A percentile compares a stretch with the other conserved stretches of the same genome.
Evolutionary conservation across 2,797 vertebrate genomes (phyloP).

Genomic region (Alectoris magna): DNA sequence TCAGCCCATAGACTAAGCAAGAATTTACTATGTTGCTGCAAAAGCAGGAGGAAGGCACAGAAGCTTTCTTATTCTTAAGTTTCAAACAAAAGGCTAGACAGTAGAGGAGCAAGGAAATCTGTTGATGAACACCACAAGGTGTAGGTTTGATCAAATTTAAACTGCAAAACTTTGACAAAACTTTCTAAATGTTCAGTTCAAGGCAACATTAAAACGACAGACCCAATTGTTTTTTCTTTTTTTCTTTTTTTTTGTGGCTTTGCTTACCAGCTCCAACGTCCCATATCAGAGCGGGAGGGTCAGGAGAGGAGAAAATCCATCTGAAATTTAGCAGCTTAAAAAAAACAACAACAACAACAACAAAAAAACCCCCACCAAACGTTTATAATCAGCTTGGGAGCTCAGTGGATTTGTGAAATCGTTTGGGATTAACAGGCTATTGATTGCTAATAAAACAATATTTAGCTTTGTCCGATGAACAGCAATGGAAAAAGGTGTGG

Average conservation of each 20-base stretch:
- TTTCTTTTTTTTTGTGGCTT: constrained; percentile 67
- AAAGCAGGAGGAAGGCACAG: constrained; percentile 4
- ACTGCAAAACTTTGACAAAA: constrained; percentile 28
- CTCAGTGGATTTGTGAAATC: constrained; percentile 84
- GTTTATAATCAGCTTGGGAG: constrained; percentile 81
- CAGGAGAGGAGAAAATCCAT: constrained; percentile 63
- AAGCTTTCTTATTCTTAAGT: neutral
- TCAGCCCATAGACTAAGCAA: neutral
- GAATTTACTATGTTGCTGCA: neutral
- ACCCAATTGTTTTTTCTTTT: constrained; percentile 44
- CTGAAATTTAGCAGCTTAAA: constrained; percentile 76
- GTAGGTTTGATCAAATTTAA: constrained; percentile 3
- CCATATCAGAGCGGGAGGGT: constrained; percentile 33
- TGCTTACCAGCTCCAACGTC: constrained; percentile 67
- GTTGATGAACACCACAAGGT: neutral
- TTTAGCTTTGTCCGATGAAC: constrained; percentile 86
- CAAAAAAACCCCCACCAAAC: neutral
- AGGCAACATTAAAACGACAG: constrained; percentile 40
- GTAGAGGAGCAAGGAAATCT: neutral
- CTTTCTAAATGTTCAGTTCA: constrained; percentile 6
- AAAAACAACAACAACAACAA: constrained; percentile 41
- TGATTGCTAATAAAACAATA: constrained; percentile 91
- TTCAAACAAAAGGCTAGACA: neutral
- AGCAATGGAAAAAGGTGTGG: constrained; percentile 82
- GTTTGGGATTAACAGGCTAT: constrained; percentile 86